phyloP scores from a whole-genome alignment of 2,113 vertebrate species.

The Myocastor coypus region DNA sequence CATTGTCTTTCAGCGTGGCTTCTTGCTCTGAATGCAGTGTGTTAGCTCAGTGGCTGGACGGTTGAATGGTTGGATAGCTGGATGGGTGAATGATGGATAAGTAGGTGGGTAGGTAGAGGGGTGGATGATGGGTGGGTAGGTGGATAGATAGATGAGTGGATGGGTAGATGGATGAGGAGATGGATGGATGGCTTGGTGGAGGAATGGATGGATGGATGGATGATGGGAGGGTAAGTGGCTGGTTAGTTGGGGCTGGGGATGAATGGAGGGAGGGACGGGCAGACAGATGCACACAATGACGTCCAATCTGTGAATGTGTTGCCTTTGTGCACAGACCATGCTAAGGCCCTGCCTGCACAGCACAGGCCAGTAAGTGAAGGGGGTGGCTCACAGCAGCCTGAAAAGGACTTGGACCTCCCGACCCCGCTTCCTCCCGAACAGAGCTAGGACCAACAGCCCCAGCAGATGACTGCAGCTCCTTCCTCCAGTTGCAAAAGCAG shows the following conservation, averaged over 20 bases:
- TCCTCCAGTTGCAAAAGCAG: neutral
- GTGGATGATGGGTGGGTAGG: too few species aligned
- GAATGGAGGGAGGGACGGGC: neutral
- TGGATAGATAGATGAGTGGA: too few species aligned
- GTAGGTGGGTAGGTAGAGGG: too few species aligned
- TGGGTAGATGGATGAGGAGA: neutral
- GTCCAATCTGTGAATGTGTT: neutral
- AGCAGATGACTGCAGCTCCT: neutral
- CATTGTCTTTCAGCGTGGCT: neutral
- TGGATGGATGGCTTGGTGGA: neutral
- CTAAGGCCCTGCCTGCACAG: neutral
- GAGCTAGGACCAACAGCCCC: neutral
- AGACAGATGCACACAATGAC: rapidly evolving
- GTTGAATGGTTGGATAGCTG: too few species aligned
- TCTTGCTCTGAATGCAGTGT: neutral
- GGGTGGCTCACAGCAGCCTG: neutral
- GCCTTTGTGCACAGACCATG: neutral
- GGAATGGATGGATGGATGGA: too few species aligned
- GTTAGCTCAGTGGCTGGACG: neutral
- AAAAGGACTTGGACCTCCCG: neutral
- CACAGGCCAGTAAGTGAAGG: rapidly evolving
- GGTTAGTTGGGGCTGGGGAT: neutral
- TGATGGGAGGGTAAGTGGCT: neutral
- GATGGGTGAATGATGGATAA: neutral
- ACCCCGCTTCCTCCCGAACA: neutral